Evolutionary conservation across 1,140 invertebrate genomes (phyloP).

Genomic region (Pseudomyrmex flavicornis): DNA sequence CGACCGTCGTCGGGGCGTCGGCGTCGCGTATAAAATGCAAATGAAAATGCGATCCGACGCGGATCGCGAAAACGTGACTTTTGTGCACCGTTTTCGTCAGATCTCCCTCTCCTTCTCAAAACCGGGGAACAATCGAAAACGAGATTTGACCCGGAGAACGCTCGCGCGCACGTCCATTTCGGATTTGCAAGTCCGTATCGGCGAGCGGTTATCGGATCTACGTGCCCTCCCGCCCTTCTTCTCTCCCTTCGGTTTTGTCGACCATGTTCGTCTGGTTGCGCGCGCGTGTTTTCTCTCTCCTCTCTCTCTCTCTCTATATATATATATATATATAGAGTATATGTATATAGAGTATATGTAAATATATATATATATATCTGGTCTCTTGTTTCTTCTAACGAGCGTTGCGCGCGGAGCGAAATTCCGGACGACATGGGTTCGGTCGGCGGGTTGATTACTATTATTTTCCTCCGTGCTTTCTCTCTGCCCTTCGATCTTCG

Average conservation of each 20-base stretch:
- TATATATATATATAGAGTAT: too few relatives aligned
- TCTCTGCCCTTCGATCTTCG: slow-evolving; percentile 42
- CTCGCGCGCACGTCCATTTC: slow-evolving; percentile 52
- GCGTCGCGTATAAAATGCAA: slow-evolving; percentile 53
- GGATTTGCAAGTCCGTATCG: slow-evolving; percentile 56
- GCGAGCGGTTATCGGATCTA: slow-evolving; percentile 35
- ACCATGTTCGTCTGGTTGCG: not conserved
- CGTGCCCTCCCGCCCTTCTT: slow-evolving; percentile 11
- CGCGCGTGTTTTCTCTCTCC: not conserved
- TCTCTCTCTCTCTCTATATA: not conserved
- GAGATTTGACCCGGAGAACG: slow-evolving; percentile 45
- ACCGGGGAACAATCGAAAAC: slow-evolving; percentile 53
- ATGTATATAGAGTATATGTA: too few relatives aligned
- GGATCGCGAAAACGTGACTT: slow-evolving; percentile 60
- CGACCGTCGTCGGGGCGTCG: slow-evolving; percentile 8
- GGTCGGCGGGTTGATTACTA: slow-evolving; percentile 24
- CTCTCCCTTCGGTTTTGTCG: not conserved
- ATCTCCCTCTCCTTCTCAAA: not conserved
- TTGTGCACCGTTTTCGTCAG: slow-evolving; percentile 39
- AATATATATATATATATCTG: too few relatives aligned
- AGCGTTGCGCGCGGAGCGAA: slow-evolving; percentile 14
- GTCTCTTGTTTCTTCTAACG: slow-evolving; percentile 49
- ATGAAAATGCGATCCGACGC: slow-evolving; percentile 57
- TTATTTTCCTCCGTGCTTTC: slow-evolving; percentile 10
- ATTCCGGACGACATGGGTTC: slow-evolving; percentile 27